Percentiles rank a stretch among this genome's conserved stretches.
phyloP scores from a whole-genome alignment of 2,797 vertebrate genomes.

The Poecilia wingei region DNA sequence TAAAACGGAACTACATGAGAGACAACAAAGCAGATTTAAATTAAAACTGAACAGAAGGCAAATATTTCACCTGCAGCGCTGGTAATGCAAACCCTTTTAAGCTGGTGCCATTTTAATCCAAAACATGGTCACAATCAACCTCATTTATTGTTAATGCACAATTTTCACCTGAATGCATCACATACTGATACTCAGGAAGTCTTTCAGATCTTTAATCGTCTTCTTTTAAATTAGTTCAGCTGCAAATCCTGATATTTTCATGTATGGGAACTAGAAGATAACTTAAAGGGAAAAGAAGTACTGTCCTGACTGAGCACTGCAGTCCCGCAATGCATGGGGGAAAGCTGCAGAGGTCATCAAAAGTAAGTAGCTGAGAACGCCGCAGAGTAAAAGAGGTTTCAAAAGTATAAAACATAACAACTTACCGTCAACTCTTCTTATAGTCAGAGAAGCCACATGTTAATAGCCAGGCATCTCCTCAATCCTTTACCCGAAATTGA shows the following conservation, averaged over 20 bases:
- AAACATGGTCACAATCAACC: background rate
- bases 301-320: background rate
- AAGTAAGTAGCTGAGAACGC: constrained; percentile 10
- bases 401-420: background rate
- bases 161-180: background rate
- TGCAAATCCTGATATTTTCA: background rate
- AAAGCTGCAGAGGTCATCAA: constrained; percentile 50
- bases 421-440: constrained; percentile 44
- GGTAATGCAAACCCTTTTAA: background rate
- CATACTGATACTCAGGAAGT: constrained; percentile 7
- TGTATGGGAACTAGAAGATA: background rate
- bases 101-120: background rate
- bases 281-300: background rate
- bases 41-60: background rate
- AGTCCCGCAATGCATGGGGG: constrained; percentile 36
- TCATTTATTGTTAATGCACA: background rate
- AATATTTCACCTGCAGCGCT: background rate
- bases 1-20: background rate
- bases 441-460: background rate
- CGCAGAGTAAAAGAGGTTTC: background rate
- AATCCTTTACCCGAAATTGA: background rate
- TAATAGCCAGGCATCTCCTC: background rate
- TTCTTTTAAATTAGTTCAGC: constrained; percentile 1
- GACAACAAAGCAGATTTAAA: background rate
- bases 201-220: background rate